These are phyloP conservation scores for Melipona bicolor DNA, from an alignment of 2,888 invertebrate species.

Conservation along the genomic window DNA sequence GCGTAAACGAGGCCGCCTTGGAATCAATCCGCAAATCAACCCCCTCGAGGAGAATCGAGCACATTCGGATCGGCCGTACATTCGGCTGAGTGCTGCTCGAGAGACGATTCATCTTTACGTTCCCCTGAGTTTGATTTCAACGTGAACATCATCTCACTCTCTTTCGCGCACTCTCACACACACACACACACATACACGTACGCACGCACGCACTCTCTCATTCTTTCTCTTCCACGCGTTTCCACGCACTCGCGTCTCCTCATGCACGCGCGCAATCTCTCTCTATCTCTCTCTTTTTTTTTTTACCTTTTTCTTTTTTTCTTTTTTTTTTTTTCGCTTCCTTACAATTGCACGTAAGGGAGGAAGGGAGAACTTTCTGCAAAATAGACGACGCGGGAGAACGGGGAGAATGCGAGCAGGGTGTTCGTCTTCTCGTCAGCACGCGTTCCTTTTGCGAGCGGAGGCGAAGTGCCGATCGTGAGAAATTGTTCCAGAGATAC, in stretches of 20 bases:
- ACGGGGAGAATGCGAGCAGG: conserved; percentile 45
- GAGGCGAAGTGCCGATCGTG: not conserved
- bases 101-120: conserved; percentile 66
- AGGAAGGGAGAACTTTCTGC: conserved; percentile 52
- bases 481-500: not conserved
- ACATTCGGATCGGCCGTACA: conserved; percentile 33
- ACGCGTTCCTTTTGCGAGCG: conserved; percentile 27
- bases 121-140: conserved; percentile 71
- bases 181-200: too few species aligned
- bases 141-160: conserved; percentile 53
- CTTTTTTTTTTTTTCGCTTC: too few species aligned
- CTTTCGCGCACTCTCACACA: not conserved
- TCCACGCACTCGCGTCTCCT: not conserved
- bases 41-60: conserved; percentile 44
- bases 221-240: not conserved
- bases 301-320: not conserved
- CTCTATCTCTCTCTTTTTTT: conserved; percentile 8
- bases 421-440: conserved; percentile 28
- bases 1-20: conserved; percentile 32
- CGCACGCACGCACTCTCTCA: not conserved
- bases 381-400: conserved; percentile 62
- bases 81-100: conserved; percentile 49
- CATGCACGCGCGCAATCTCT: not conserved
- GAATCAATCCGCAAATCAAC: conserved; percentile 24
- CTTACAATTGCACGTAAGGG: conserved; percentile 27